Evolutionary conservation across 2,113 vertebrate species (phyloP), one percentile per base, ranked within the genome.

Genomic region (Numida meleagris): DNA sequence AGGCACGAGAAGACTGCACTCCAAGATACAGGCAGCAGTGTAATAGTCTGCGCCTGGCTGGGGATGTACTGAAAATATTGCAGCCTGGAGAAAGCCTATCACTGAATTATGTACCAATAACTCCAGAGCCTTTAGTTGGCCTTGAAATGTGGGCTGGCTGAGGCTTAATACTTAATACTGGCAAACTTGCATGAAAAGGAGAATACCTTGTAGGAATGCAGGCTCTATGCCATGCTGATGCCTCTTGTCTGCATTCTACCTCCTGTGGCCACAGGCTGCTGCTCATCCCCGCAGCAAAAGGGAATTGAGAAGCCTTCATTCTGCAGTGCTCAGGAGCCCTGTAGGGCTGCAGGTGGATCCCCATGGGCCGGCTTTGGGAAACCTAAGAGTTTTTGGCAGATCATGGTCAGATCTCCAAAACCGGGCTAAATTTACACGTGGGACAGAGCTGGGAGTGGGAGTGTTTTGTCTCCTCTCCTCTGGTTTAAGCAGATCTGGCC

Each of bases 81-180:
- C 8, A 67, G 93, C 88, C 91, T 53, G 65, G 91, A 93, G 94
- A 86, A 88, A 94, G 81, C 58, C 76, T 25, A 50, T 40, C 48
- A 18, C 79, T 75, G 96, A 88, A 91, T 81, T 75, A 77, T 40
- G 68, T 94, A 84, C 92, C 94, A 92, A 93, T 95, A 96, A 93
- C 90, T 92, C 88, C 57, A 34, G 86, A 84, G 58, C 80, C 94
- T 95, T 93, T 86, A 95, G 80, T 72, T 77, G 88, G 93, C 77
- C 88, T 86, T 82, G 86, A 90, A 92, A 94, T 72, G 82, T 38
- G 70, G 88, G 36, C 43, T 83, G 25, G 88, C 86, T 91, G 88
- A 77, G 93, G 88, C 82, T 91, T 92, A 92, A 84, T 86, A 58
- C 82, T 91, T 92, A 92, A 84, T 86, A 58, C 51, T 9, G 29